phyloP scores from a whole-genome alignment of 1,140 invertebrate species.

The Drosophila bipectinata region DNA sequence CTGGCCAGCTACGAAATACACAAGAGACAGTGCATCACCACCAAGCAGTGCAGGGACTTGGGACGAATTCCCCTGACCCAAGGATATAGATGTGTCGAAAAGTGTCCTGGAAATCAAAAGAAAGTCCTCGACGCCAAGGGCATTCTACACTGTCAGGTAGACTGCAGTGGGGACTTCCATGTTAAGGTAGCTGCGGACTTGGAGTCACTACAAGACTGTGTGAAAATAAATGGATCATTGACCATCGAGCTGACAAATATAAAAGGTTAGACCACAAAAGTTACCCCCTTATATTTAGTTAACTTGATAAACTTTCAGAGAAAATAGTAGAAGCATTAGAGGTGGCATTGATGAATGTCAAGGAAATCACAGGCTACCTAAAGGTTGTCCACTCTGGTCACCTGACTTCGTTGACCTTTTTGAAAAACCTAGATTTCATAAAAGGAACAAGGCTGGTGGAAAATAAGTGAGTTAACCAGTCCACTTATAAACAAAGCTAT shows the following conservation, averaged over 20 bases:
- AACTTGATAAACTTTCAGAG: conserved; percentile 25
- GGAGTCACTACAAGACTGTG: conserved; percentile 57
- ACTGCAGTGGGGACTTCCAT: conserved; percentile 60
- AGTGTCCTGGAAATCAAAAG: conserved; percentile 65
- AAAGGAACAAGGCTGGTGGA: conserved; percentile 61
- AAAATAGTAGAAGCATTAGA: conserved; percentile 85
- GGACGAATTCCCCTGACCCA: conserved; percentile 48
- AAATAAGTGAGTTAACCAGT: conserved; percentile 46
- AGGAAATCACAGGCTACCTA: conserved; percentile 91
- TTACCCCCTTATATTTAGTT: not conserved
- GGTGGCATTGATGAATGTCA: conserved; percentile 89
- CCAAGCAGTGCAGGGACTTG: conserved; percentile 49
- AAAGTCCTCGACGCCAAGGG: conserved; percentile 30
- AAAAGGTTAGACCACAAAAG: conserved; percentile 46
- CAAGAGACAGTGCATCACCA: conserved; percentile 50
- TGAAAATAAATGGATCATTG: conserved; percentile 68
- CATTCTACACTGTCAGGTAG: conserved; percentile 39
- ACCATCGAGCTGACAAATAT: conserved; percentile 64
- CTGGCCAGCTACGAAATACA: conserved; percentile 55
- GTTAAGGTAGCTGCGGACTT: conserved; percentile 46
- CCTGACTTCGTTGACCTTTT: conserved; percentile 91
- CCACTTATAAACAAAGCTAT: not conserved
- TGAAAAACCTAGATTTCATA: conserved; percentile 85
- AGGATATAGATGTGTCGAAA: conserved; percentile 52
- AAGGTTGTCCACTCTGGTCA: conserved; percentile 91